Percentiles rank a stretch among this genome's conserved stretches.
Conservation (phyloP, 2,888 invertebrate species). For the Parnassius smintheus region DNA sequence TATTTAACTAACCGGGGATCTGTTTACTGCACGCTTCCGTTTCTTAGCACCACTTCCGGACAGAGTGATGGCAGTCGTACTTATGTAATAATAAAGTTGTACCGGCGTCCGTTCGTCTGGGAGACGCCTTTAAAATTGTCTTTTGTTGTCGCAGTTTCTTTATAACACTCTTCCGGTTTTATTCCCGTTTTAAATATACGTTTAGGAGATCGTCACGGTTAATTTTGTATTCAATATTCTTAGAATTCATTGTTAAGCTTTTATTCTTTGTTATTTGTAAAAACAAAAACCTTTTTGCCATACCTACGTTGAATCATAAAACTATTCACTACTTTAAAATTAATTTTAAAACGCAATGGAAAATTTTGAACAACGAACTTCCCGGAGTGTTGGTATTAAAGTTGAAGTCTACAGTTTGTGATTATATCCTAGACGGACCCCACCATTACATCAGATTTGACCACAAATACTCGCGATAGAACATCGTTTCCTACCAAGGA, state of each 20-base stretch:
- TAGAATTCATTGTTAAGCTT: not conserved
- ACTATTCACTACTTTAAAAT: too few relatives aligned
- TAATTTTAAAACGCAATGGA: too few relatives aligned
- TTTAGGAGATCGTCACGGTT: not conserved
- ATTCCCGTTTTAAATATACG: slow-evolving; percentile 2
- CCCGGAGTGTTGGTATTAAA: too few relatives aligned
- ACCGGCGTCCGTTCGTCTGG: slow-evolving; percentile 34
- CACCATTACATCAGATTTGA: too few relatives aligned
- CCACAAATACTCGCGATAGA: too few relatives aligned
- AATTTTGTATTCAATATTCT: slow-evolving; percentile 16
- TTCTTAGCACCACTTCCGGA: slow-evolving; percentile 23
- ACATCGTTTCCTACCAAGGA: too few relatives aligned
- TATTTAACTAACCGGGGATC: slow-evolving; percentile 21
- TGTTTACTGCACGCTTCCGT: slow-evolving; percentile 27
- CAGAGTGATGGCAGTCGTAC: slow-evolving; percentile 17
- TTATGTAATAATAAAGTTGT: slow-evolving; percentile 28
- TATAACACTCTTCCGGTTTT: slow-evolving; percentile 23
- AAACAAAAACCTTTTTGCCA: not conserved
- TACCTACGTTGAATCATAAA: too few relatives aligned
- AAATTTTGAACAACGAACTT: too few relatives aligned
- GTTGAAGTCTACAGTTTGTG: too few relatives aligned
- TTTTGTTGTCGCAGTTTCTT: slow-evolving; percentile 22
- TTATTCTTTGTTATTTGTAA: not conserved
- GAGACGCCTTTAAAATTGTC: slow-evolving; percentile 16
- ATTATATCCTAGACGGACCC: too few relatives aligned